Base-by-base conservation (phyloP, 1,140 invertebrate species). In the Diorhabda sublineata region DNA sequence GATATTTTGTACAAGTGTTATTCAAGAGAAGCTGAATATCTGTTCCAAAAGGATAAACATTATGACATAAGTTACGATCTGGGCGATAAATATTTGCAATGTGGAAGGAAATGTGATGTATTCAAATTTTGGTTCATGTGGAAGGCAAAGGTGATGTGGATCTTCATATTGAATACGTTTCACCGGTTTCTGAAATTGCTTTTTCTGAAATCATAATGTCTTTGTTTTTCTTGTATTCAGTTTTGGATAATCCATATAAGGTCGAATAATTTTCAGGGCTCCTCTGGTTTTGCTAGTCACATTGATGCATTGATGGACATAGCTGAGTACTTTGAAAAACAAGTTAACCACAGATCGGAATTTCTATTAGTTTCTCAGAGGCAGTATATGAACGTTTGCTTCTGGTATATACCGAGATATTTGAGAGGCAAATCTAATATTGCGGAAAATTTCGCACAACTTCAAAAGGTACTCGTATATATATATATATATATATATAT, bases 91-190 rank as follows among this genome's bases (percentile, higher is more conserved):
- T 83, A 88, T 56, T 83, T 91, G 62, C 88, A 90, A 74, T 90
- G 89, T 78, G 89, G 89, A 58, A 77, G 89, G 47, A 85, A 88
- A 76, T 88, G 87, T 72, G 89, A 90, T 79, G 83, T 89, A 44
- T 87, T 90, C 76, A 91, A 90, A 75, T 83, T 90, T 56, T 90
- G 88, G 88, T 76, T 90, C 8, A 88, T 89, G 87, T 90, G 89
- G 89, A 85, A 85, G 73, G 85, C 84, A 26, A 87, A 88, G 74
- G 79, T 82, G 73, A 65, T 3, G 59, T 44, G 42, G 11, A 62
- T 43, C 1, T 8, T 59, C 11, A 59, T 59, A 5, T 8, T 42
- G 5, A 59, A 59, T 5, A 59, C 41, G 9, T 11, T 26, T 26
- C 1, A 26, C 0, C 1, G 0, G 26, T 26, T 26, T 26, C 1